Conservation (phyloP, 64 coral and sea anemone species). For the Montipora efflorescens region DNA sequence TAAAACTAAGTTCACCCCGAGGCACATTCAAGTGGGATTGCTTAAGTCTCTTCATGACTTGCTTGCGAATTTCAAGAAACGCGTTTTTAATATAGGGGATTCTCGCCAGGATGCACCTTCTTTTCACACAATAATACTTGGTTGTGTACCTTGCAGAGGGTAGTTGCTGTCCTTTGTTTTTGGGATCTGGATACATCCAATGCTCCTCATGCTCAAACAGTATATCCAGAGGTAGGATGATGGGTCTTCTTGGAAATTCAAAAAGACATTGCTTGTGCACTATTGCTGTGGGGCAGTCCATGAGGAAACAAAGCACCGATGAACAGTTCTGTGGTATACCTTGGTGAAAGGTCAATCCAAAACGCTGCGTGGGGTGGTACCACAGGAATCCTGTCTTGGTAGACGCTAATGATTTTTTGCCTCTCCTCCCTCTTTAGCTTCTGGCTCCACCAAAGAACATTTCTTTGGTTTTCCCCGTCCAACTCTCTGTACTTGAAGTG, state of each 20-base stretch:
- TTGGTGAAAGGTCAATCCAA: not conserved
- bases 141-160: not conserved
- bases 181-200: not conserved
- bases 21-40: no score
- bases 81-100: no score
- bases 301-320: not conserved
- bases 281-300: not conserved
- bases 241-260: not conserved
- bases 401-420: not conserved
- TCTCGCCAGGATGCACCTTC: no score
- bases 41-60: no score
- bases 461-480: not conserved
- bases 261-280: not conserved
- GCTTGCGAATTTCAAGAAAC: no score
- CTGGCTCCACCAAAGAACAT: constrained; percentile 21
- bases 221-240: not conserved
- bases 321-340: not conserved
- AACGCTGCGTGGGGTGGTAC: not conserved
- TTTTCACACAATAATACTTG: not conserved
- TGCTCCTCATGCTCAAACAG: not conserved
- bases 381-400: not conserved
- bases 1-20: no score
- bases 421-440: not conserved
- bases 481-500: not conserved
- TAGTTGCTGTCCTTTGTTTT: not conserved